A percentile compares a stretch with the other conserved stretches of the same genome.
Evolutionary conservation across 2,113 vertebrate genomes (phyloP).

Genomic region (Sinocyclocheilus anophthalmus): DNA sequence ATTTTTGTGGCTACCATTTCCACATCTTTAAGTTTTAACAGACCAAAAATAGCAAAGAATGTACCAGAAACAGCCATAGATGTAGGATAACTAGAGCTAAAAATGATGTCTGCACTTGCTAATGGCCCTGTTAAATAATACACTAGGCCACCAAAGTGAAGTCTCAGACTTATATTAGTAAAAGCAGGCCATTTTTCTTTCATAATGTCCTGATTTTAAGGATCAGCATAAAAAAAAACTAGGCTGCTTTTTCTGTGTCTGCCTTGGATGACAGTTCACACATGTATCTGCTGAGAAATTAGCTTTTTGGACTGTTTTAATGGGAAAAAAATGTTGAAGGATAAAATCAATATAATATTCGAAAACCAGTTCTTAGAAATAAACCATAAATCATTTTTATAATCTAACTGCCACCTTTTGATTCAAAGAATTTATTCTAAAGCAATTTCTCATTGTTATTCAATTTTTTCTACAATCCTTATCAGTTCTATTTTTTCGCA

Average conservation of each 20-base stretch:
- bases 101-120: constrained; percentile 28
- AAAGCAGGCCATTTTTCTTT: constrained; percentile 27
- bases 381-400: neutral
- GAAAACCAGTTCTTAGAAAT: neutral
- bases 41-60: neutral
- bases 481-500: neutral
- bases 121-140: constrained; percentile 43
- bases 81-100: constrained; percentile 10
- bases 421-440: neutral
- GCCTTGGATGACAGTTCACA: neutral
- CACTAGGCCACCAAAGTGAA: constrained; percentile 23
- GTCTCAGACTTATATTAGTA: constrained; percentile 33
- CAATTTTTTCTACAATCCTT: no score
- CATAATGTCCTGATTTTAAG: constrained; percentile 15
- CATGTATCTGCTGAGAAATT: neutral
- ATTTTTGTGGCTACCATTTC: constrained; percentile 25
- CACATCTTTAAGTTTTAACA: neutral
- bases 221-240: neutral
- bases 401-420: neutral
- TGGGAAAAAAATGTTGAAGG: neutral
- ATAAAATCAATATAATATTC: neutral
- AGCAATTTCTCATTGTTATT: neutral
- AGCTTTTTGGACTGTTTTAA: neutral
- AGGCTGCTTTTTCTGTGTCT: constrained; percentile 5
- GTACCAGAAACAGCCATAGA: neutral